Evolutionary conservation across 2,797 vertebrate genomes (phyloP).

Genomic region (Lepilemur septentrionalis): DNA sequence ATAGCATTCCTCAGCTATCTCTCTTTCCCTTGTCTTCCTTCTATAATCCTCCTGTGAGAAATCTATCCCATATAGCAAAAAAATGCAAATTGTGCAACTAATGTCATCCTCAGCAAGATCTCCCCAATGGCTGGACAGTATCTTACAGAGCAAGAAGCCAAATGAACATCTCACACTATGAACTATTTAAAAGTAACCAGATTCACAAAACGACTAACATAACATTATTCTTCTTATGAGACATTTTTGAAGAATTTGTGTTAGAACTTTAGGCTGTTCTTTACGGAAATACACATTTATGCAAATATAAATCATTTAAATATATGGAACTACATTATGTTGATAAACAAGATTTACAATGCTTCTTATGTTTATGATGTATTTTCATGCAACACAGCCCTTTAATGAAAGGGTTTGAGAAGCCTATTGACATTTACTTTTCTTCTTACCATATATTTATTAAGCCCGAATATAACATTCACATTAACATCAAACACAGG

Average conservation of each 20-base stretch:
- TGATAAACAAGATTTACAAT: slow-evolving; percentile 78
- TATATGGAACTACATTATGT: slow-evolving; percentile 52
- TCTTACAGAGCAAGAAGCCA: background rate
- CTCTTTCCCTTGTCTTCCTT: background rate
- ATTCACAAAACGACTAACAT: background rate
- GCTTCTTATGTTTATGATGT: slow-evolving; percentile 74
- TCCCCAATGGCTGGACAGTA: background rate
- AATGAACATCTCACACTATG: background rate
- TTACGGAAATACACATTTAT: slow-evolving; percentile 57
- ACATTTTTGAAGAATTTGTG: slow-evolving; percentile 21
- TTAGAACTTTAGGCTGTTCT: slow-evolving; percentile 42
- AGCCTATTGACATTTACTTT: slow-evolving; percentile 84
- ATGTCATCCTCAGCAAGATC: background rate
- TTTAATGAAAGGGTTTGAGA: slow-evolving; percentile 83
- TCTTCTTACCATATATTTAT: slow-evolving; percentile 81
- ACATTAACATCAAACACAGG: slow-evolving; percentile 83
- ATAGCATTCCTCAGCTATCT: background rate
- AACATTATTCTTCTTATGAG: background rate
- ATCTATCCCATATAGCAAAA: background rate
- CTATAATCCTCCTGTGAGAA: background rate
- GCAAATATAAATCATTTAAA: slow-evolving; percentile 70
- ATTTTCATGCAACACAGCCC: slow-evolving; percentile 76
- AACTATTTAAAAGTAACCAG: background rate
- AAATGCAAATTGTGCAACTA: background rate
- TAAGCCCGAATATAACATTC: slow-evolving; percentile 81